Conservation (phyloP, 1,140 invertebrate genomes). For the Drusus annulatus region DNA sequence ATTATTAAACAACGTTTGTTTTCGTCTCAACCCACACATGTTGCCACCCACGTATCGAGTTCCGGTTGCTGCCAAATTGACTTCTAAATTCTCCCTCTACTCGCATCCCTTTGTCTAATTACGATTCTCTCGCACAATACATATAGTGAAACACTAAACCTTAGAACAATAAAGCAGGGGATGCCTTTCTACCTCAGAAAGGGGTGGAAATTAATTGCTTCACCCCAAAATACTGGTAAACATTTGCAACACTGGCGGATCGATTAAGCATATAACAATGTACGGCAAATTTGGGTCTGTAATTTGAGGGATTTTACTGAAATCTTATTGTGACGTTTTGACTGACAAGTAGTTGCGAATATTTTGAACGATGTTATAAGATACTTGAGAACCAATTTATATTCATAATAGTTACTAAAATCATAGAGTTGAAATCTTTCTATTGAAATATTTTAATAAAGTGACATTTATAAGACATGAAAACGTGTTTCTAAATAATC, state of each 20-base stretch:
- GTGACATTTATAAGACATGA: neutral
- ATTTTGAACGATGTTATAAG: neutral
- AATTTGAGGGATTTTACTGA: too few species aligned
- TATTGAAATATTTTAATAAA: too few species aligned
- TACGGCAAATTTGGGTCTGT: neutral
- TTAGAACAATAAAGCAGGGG: neutral
- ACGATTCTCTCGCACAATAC: neutral
- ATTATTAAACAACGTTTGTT: constrained; percentile 4
- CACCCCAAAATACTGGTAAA: neutral
- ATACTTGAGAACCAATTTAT: too few species aligned
- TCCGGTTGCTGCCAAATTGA: constrained; percentile 5
- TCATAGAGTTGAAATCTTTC: too few species aligned
- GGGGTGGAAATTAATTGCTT: constrained; percentile 21
- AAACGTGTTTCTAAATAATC: neutral
- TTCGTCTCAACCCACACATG: constrained; percentile 11
- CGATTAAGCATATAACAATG: neutral
- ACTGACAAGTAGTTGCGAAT: neutral
- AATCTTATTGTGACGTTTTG: neutral
- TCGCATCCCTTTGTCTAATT: constrained; percentile 15
- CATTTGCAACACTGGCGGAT: neutral
- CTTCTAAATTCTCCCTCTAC: constrained; percentile 1
- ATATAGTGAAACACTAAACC: constrained; percentile 21
- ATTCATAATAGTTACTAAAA: too few species aligned
- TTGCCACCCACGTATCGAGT: constrained; percentile 20
- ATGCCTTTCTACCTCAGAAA: neutral